phyloP scores from a whole-genome alignment of 2,888 invertebrate species.

The Pantelozetes paolii region DNA sequence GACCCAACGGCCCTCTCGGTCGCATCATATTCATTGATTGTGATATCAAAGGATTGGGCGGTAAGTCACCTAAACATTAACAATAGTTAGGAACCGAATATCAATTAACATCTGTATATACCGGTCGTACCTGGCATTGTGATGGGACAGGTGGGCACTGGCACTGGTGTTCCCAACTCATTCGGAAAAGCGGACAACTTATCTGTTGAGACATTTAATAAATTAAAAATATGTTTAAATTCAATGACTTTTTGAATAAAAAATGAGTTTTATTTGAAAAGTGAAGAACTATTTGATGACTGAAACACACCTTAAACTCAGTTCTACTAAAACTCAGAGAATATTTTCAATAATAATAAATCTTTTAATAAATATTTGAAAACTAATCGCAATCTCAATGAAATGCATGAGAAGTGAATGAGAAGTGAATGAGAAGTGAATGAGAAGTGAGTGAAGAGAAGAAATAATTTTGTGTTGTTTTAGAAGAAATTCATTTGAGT shows the following conservation, averaged over 20 bases:
- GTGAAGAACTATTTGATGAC: too few species aligned
- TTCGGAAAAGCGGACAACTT: neutral
- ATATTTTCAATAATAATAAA: neutral
- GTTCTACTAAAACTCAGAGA: too few species aligned
- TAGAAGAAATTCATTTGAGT: slow-evolving; percentile 17
- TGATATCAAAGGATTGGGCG: neutral
- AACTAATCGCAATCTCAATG: neutral
- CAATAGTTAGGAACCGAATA: too few species aligned
- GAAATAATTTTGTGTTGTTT: slow-evolving; percentile 12
- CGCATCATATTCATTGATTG: slow-evolving; percentile 20
- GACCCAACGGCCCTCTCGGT: neutral
- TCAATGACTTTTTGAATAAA: too few species aligned
- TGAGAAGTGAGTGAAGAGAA: too few species aligned
- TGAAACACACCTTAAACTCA: too few species aligned
- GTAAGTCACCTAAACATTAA: slow-evolving; percentile 22
- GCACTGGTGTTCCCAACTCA: slow-evolving; percentile 23
- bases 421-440: too few species aligned
- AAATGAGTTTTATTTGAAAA: too few species aligned
- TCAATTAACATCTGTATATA: too few species aligned
- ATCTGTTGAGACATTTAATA: neutral
- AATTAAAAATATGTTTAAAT: too few species aligned
- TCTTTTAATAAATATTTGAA: neutral
- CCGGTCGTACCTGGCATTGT: neutral
- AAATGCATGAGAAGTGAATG: too few species aligned
- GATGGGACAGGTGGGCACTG: slow-evolving; percentile 11